Evolutionary conservation across 1,140 invertebrate species (phyloP).

Genomic region (Aradophagus sp.): DNA sequence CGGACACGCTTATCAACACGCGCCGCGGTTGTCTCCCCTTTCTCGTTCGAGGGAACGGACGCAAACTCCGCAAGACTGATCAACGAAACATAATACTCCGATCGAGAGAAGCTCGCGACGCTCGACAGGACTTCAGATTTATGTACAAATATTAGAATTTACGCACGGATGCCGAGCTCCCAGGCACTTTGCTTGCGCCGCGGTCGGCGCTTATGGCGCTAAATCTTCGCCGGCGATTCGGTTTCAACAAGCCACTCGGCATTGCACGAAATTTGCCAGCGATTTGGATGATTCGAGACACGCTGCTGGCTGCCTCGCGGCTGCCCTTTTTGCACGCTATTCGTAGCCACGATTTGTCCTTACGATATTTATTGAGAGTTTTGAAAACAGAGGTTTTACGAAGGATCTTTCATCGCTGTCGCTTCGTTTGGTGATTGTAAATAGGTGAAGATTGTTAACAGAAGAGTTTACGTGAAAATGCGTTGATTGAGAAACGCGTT

Average conservation of each 20-base stretch:
- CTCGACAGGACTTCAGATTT: conserved; percentile 16
- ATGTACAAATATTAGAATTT: conserved; percentile 29
- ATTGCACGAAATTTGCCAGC: neutral
- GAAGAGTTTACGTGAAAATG: neutral
- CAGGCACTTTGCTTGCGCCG: neutral
- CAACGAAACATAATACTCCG: conserved; percentile 30
- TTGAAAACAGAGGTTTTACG: too few species aligned
- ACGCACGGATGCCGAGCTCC: neutral
- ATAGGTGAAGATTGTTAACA: neutral
- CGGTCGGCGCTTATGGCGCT: conserved; percentile 1
- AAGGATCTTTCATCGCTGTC: neutral
- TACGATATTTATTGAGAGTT: conserved; percentile 6
- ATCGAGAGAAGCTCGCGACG: conserved; percentile 7
- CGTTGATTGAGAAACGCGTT: too few species aligned
- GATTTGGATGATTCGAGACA: neutral
- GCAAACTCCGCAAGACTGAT: conserved; percentile 36
- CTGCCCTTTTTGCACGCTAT: neutral
- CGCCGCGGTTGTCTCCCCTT: conserved; percentile 12
- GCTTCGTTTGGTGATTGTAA: conserved; percentile 3
- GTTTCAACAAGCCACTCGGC: conserved; percentile 3
- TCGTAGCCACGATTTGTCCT: neutral
- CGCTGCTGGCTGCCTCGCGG: neutral
- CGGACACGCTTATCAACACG: conserved; percentile 10
- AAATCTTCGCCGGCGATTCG: conserved; percentile 2
- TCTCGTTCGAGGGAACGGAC: conserved; percentile 9